Base-by-base conservation (phyloP, 2,113 vertebrate genomes). In the Oryzias melastigma region DNA sequence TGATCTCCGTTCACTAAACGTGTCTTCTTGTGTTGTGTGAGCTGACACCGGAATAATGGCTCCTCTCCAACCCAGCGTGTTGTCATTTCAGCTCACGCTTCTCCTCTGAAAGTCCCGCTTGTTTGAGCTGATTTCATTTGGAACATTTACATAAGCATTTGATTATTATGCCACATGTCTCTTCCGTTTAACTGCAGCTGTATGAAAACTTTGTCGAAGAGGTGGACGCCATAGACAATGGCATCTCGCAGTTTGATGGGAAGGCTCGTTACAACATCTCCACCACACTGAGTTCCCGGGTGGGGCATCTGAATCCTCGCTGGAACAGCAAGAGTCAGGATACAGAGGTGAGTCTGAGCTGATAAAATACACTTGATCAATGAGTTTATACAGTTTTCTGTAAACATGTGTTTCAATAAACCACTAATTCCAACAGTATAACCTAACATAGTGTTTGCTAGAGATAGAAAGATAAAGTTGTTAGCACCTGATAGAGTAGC, bases 131-230 rank as follows among this genome's bases (percentile, higher is more conserved):
- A 29, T 43, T 62, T 55, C 18, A 19, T 52, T 48, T 64, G 61
- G 1, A 41, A 19, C 48, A 61, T 5, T 4, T 29, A 17, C 40
- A 58, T 19, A 48, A 58, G 57, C 15, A 42, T 18, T 15, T 3
- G 1, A 35, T 22, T 68, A 49, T 45, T 0, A 0, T 41, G 15
- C 57, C 46, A 60, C 13, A 2, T 70, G 44, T 73, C 20, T 62
- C 18, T 66, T 40, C 65, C 18, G 2, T 27, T 43, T 58, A 16
- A 52, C 35, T 8, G 46, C 82, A 98, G 97, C 85, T 99, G 40
- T 99, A 99, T 0, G 96, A 98, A 85, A 95, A 93, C 85, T 98
- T 98, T 0, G 90, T 99, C 82, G 94, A 99, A 79, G 96, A 98
- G 73, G 91, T 99, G 5, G 96, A 99, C 0, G 96, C 94, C 0